Percentiles rank a stretch among this genome's conserved stretches.
Conservation (phyloP, 2,888 invertebrate species). For the Scrobipalpa atriplicella region DNA sequence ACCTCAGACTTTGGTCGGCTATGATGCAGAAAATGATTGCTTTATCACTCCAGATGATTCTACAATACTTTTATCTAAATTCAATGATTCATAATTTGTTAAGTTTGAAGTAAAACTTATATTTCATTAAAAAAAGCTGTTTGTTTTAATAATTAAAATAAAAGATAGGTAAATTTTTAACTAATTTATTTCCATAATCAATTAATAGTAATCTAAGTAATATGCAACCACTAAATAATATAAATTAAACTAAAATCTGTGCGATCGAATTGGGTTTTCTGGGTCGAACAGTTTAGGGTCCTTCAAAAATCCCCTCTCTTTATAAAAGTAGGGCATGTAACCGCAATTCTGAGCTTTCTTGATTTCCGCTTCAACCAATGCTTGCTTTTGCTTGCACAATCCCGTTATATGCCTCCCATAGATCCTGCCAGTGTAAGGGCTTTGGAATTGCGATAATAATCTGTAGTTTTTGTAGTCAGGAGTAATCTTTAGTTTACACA, state of each 20-base stretch:
- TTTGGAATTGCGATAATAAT: constrained; percentile 97
- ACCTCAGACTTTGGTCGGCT: constrained; percentile 71
- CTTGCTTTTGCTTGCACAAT: constrained; percentile 92
- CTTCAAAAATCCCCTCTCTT: constrained; percentile 89
- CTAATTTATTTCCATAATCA: constrained; percentile 6
- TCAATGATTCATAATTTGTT: constrained; percentile 46
- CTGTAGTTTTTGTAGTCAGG: constrained; percentile 96
- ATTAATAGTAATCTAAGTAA: constrained; percentile 12
- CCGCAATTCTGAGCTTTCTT: constrained; percentile 89
- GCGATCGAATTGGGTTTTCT: constrained; percentile 90
- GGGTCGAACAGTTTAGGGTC: constrained; percentile 97
- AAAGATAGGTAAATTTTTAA: not conserved
- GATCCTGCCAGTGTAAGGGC: constrained; percentile 95
- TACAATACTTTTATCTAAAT: constrained; percentile 57
- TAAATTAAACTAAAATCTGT: constrained; percentile 84
- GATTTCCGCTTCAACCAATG: constrained; percentile 88
- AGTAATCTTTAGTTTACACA: constrained; percentile 91
- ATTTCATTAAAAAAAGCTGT: too few relatives aligned
- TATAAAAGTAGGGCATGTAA: constrained; percentile 92
- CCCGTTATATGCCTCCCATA: constrained; percentile 97
- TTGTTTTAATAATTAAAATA: not conserved
- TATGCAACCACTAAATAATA: not conserved
- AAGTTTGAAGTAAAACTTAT: not conserved
- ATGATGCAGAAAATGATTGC: constrained; percentile 75
- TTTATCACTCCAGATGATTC: constrained; percentile 70